A percentile compares a stretch with the other conserved stretches of the same genome.
phyloP scores from a whole-genome alignment of 2,797 vertebrate genomes.

The Danionella dracula region DNA sequence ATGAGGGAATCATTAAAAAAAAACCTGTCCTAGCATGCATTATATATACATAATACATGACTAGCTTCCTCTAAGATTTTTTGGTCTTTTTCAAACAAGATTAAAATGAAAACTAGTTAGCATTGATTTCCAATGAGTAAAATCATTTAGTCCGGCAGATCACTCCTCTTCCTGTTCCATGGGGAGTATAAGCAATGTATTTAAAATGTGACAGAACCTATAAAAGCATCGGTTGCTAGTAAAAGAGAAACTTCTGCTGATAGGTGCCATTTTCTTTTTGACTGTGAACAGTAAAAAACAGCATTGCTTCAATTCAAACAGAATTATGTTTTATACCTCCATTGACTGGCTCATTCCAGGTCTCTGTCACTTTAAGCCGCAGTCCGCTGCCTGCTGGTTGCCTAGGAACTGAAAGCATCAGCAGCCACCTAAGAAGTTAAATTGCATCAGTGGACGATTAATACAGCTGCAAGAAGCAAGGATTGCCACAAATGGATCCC shows the following conservation, averaged over 20 bases:
- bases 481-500: conserved; percentile 45
- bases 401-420: conserved; percentile 73
- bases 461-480: conserved; percentile 54
- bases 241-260: no score
- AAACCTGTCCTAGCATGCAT: no score
- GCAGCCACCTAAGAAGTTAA: conserved; percentile 65
- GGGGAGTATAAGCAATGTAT: not conserved
- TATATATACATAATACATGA: not conserved
- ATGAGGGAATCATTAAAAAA: conserved; percentile 35
- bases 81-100: not conserved
- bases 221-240: not conserved
- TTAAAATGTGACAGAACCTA: no score
- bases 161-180: not conserved
- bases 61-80: not conserved
- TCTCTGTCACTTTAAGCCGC: conserved; percentile 60
- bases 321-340: conserved; percentile 8
- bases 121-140: not conserved
- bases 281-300: not conserved
- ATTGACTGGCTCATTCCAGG: conserved; percentile 32
- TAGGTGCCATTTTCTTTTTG: not conserved
- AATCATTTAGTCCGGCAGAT: not conserved
- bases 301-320: not conserved
- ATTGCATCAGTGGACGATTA: conserved; percentile 68
- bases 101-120: not conserved
- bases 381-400: conserved; percentile 56